Evolutionary conservation across 1,140 invertebrate species (phyloP), one percentile per base, ranked within the genome.

Genomic region (Belonocnema kinseyi): DNA sequence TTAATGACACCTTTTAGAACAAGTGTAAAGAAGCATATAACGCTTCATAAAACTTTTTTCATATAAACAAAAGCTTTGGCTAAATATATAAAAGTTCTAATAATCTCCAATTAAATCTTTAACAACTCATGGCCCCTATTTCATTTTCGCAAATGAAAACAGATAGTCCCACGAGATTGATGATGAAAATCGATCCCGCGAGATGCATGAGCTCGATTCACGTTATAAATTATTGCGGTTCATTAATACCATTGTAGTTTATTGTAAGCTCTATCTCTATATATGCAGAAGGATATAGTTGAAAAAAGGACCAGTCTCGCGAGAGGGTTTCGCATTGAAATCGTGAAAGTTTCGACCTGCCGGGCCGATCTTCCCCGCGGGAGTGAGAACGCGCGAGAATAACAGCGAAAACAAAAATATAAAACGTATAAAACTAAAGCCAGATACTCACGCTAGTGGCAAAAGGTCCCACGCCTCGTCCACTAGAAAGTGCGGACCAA

Each of bases 321-420:
- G 61, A 40, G 61, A 66, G 61, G 61, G 61, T 14, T 66, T 66
- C 61, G 61, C 61, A 66, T 66, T 66, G 61, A 66, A 66, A 46
- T 66, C 61, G 61, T 66, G 61, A 66, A 66, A 66, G 61, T 66
- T 66, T 66, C 61, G 61, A 66, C 61, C 61, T 66, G 61, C n/a
- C 61, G 50, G 71, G 76, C 50, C 74, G 56, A 50, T 70, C 56
- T 72, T 72, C 51, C 51, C 71, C 71, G 50, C 51, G 46, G 71
- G 71, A 53, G 71, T 72, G 51, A 72, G 40, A 72, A 70, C 61
- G 61, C 51, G 71, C 71, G 71, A 50, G 51, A 72, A 51, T 51
- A 72, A 72, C 46, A 72, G 10, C 50, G 71, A 77, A 73, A 21
- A 66, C 61, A 66, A 66, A 66, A 66, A 66, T 66, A 66, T 66